Conservation (phyloP, 2,797 vertebrate genomes). For the Alca torda region DNA sequence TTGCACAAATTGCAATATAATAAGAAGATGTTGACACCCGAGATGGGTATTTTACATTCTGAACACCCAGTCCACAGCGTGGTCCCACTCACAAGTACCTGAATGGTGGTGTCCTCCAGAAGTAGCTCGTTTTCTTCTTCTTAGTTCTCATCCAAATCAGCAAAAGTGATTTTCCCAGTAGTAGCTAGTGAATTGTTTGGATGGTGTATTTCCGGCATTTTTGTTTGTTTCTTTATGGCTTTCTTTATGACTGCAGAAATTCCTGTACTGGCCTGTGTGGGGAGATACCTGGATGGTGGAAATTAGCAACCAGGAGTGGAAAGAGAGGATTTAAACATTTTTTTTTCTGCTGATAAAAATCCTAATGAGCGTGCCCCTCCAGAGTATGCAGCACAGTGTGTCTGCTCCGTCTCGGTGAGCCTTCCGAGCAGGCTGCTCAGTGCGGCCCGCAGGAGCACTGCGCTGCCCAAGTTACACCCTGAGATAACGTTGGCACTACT, state of each 20-base stretch:
- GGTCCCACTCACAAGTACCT: background rate
- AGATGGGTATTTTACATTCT: background rate
- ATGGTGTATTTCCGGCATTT: background rate
- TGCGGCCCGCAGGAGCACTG: rapidly evolving
- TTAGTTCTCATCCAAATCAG: background rate
- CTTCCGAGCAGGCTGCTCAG: rapidly evolving
- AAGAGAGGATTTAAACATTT: background rate
- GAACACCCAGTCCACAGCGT: background rate
- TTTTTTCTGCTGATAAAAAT: background rate
- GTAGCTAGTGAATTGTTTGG: background rate
- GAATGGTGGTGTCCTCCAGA: background rate
- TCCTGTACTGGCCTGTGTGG: background rate
- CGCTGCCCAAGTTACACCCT: background rate
- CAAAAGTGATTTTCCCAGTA: background rate
- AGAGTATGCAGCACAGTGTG: background rate
- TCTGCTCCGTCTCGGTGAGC: background rate
- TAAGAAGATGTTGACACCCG: background rate
- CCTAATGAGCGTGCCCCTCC: background rate
- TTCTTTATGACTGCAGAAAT: background rate
- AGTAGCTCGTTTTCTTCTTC: background rate
- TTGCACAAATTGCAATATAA: background rate
- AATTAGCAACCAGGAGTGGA: background rate
- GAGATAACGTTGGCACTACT: rapidly evolving
- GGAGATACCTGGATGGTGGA: background rate
- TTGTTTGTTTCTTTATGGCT: background rate